These are phyloP conservation scores for Gadopsis marmoratus DNA, from an alignment of 2,797 vertebrate species.

Conservation along the genomic window DNA sequence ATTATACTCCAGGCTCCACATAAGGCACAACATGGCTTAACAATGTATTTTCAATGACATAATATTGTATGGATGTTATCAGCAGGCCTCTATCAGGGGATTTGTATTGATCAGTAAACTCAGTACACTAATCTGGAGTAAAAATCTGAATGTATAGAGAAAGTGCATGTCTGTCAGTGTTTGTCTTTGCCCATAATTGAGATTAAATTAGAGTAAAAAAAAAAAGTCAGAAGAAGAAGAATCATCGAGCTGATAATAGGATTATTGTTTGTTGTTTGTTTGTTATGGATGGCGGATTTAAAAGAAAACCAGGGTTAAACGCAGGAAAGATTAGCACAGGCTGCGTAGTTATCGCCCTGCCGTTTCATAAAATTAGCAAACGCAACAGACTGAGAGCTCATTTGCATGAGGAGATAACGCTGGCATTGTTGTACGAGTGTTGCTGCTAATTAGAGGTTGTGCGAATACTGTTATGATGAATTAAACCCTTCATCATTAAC, in stretches of 20 bases:
- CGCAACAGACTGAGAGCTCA: conserved; percentile 85
- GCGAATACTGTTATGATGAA: conserved; percentile 86
- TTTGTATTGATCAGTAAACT: conserved; percentile 58
- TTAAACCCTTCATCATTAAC: conserved; percentile 88
- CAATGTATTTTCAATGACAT: conserved; percentile 52
- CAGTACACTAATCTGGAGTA: conserved; percentile 52
- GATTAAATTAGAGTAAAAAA: conserved; percentile 77
- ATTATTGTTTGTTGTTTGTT: conserved; percentile 87
- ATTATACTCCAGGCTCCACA: conserved; percentile 46
- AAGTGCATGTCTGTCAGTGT: conserved; percentile 64
- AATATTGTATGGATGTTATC: conserved; percentile 65
- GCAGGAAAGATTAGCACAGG: conserved; percentile 81
- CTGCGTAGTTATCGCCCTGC: conserved; percentile 82
- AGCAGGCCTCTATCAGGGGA: conserved; percentile 53
- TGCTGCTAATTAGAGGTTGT: conserved; percentile 87
- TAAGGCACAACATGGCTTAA: conserved; percentile 54
- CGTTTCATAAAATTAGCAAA: conserved; percentile 85
- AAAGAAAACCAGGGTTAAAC: conserved; percentile 85
- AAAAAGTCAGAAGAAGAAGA: conserved; percentile 72
- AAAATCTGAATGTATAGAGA: conserved; percentile 59
- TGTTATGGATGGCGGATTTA: conserved; percentile 85
- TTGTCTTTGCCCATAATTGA: conserved; percentile 72
- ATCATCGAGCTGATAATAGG: conserved; percentile 83
- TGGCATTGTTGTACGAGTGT: conserved; percentile 87
- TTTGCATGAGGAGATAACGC: conserved; percentile 86